Percentiles rank a stretch among this genome's conserved stretches.
phyloP scores from a whole-genome alignment of 2,113 vertebrate species.

The Heliornis fulica region DNA sequence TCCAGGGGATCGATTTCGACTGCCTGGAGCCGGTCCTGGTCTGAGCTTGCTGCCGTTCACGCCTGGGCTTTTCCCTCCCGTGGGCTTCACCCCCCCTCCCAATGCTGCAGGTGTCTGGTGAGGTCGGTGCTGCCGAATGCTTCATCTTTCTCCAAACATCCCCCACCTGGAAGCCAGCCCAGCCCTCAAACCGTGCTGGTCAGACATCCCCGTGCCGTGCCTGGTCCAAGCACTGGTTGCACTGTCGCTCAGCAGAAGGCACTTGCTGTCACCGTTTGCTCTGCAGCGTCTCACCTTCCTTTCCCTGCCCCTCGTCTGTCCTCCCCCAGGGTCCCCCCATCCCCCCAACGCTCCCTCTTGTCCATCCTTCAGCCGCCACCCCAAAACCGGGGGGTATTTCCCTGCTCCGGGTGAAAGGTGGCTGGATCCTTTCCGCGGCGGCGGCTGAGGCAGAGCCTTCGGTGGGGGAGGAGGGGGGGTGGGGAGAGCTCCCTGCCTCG shows the following conservation, averaged over 20 bases:
- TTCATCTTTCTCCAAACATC: not conserved
- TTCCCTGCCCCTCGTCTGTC: not conserved
- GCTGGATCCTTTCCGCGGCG: not conserved
- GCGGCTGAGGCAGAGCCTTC: not conserved
- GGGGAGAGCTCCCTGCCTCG: not conserved
- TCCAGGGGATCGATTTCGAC: accelerated
- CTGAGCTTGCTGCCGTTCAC: accelerated
- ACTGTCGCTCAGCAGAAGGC: not conserved
- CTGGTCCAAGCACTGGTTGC: accelerated
- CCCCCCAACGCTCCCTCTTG: accelerated
- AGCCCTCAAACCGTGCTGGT: not conserved
- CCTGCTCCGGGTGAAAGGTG: not conserved
- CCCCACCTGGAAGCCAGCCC: not conserved
- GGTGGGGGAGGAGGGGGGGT: not conserved
- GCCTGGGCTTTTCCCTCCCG: not conserved
- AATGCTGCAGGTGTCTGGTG: accelerated
- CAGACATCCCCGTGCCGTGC: not conserved
- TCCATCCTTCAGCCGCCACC: not conserved
- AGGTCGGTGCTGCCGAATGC: not conserved
- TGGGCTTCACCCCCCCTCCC: not conserved
- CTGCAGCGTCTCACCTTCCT: not conserved
- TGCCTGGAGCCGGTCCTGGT: not conserved
- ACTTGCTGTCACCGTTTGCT: not conserved
- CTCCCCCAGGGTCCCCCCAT: not conserved
- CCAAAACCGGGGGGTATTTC: not conserved